Percentiles rank a stretch among this genome's conserved stretches.
Conservation (phyloP, 2,888 invertebrate genomes). For the Coelopa pilipes region DNA sequence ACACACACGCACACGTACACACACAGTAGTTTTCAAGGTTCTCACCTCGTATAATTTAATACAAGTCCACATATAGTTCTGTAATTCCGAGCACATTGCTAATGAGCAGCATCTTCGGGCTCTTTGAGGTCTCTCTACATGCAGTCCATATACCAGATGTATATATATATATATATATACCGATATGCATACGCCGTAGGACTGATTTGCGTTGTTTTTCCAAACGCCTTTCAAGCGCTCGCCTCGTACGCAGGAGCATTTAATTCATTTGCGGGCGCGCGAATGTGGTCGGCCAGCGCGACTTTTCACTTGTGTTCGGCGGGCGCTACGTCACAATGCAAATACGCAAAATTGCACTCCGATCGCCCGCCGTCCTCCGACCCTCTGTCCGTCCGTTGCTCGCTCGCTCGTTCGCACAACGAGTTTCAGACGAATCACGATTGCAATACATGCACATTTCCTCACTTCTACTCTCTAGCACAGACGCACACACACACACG, state of each 20-base stretch:
- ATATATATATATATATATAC: no score
- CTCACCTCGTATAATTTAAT: no score
- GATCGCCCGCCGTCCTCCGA: background rate
- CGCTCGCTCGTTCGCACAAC: background rate
- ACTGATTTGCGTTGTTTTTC: background rate
- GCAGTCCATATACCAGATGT: background rate
- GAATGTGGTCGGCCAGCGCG: background rate
- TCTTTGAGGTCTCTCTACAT: background rate
- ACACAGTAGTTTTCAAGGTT: conserved; percentile 33
- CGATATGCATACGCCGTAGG: background rate
- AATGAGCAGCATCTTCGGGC: background rate
- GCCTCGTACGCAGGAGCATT: background rate
- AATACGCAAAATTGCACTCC: conserved; percentile 6
- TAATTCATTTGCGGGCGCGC: background rate
- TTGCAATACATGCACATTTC: background rate
- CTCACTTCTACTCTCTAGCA: conserved; percentile 2
- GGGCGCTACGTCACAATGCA: conserved; percentile 1
- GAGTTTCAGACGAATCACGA: background rate
- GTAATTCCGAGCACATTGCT: background rate
- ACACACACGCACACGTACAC: background rate
- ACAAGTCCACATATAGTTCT: background rate
- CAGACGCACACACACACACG: conserved; percentile 16
- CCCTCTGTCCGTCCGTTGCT: no score
- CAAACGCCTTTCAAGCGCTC: background rate
- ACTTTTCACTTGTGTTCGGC: background rate